Evolutionary conservation across 2,888 invertebrate species (phyloP).

Genomic region (Poecilus cupreus): DNA sequence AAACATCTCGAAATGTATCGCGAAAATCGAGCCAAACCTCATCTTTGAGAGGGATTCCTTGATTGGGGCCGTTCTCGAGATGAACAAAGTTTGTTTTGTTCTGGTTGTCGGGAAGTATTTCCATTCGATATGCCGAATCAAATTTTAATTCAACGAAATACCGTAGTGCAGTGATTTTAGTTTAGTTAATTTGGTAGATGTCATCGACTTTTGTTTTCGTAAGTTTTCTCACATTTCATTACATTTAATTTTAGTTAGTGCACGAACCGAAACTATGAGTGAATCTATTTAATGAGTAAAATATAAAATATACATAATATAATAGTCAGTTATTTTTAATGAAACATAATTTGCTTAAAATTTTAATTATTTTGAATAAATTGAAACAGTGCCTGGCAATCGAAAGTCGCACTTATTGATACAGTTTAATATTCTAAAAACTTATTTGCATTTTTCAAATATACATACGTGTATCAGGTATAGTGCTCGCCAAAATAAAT

Average conservation of each 20-base stretch:
- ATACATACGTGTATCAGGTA: no score
- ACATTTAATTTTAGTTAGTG: neutral
- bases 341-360: no score
- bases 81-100: slow-evolving; percentile 67
- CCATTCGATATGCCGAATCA: slow-evolving; percentile 36
- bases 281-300: no score
- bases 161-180: slow-evolving; percentile 31
- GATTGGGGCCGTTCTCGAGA: slow-evolving; percentile 65
- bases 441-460: no score
- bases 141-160: slow-evolving; percentile 8
- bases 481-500: no score
- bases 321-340: no score
- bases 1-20: slow-evolving; percentile 44
- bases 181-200: slow-evolving; percentile 9
- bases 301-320: no score
- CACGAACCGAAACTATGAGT: no score
- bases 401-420: no score
- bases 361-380: no score
- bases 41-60: slow-evolving; percentile 43
- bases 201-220: slow-evolving; percentile 45
- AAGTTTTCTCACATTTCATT: neutral
- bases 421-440: no score
- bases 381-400: no score
- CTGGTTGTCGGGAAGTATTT: slow-evolving; percentile 64
- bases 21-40: slow-evolving; percentile 29